Conservation (phyloP, 2,797 vertebrate genomes). For the Sternotherus odoratus region DNA sequence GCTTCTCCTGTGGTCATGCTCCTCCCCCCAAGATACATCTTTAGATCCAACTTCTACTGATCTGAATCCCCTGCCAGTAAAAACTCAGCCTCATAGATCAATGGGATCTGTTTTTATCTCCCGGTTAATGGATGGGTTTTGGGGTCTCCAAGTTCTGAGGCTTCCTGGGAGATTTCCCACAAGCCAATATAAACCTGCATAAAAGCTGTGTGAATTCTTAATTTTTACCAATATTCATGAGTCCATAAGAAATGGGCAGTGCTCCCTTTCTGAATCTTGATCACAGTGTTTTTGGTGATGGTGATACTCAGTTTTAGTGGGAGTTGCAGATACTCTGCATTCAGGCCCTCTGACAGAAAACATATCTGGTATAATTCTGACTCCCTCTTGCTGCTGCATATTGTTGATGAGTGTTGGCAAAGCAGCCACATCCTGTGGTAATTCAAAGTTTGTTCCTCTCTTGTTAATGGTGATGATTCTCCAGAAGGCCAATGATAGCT, state of each 20-base stretch:
- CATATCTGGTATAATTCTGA: accelerated
- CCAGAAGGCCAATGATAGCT: neutral
- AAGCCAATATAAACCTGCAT: neutral
- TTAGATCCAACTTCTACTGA: neutral
- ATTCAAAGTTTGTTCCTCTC: neutral
- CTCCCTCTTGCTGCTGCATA: neutral
- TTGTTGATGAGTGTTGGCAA: neutral
- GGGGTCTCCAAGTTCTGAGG: neutral
- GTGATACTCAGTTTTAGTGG: neutral
- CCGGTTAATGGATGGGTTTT: neutral
- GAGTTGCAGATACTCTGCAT: neutral
- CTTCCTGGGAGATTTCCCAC: neutral
- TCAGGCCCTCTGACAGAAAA: neutral
- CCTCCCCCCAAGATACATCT: neutral
- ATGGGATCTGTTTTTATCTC: neutral
- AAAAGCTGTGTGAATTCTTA: neutral
- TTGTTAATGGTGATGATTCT: neutral
- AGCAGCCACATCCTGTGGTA: no score
- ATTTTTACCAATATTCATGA: neutral
- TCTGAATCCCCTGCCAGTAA: neutral
- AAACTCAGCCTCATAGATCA: neutral
- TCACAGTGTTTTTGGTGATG: neutral
- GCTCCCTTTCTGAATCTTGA: neutral
- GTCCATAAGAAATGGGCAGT: neutral
- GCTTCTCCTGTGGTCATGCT: neutral